Percentiles rank a stretch among this genome's conserved stretches.
These are phyloP conservation scores for Drosophila willistoni DNA, from an alignment of 1,140 invertebrate genomes.

Conservation along the genomic window DNA sequence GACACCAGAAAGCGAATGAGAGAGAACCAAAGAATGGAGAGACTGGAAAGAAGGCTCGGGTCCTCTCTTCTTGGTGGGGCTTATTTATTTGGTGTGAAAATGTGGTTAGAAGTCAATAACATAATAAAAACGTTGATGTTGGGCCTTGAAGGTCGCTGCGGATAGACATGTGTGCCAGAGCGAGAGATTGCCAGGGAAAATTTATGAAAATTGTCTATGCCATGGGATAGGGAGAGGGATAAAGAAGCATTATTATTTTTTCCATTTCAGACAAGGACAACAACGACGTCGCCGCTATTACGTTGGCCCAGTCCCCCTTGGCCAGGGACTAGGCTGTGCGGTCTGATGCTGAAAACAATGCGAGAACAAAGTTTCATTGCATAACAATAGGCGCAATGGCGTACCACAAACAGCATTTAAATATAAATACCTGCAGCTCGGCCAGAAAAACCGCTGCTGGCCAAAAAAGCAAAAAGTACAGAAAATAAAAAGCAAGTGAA, in stretches of 20 bases:
- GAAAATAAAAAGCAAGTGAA: constrained; percentile 43
- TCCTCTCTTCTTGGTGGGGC: not conserved
- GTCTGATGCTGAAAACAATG: constrained; percentile 43
- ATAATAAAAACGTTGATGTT: constrained; percentile 70
- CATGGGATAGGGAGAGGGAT: not conserved
- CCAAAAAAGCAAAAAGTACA: constrained; percentile 44
- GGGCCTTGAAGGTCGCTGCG: constrained; percentile 55
- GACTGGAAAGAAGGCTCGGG: not conserved
- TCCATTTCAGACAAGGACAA: not conserved
- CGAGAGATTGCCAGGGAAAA: constrained; percentile 35
- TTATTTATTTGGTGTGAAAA: constrained; percentile 71
- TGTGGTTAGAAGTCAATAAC: constrained; percentile 79
- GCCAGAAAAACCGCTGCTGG: constrained; percentile 51
- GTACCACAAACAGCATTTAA: constrained; percentile 74
- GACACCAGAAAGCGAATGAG: constrained; percentile 41
- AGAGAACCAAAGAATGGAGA: constrained; percentile 20
- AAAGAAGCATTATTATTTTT: constrained; percentile 6
- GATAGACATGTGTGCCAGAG: constrained; percentile 28
- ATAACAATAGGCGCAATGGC: constrained; percentile 79
- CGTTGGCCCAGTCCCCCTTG: not conserved
- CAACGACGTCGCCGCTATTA: constrained; percentile 1
- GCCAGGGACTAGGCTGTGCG: not conserved
- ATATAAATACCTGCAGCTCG: constrained; percentile 75
- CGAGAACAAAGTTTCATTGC: constrained; percentile 72
- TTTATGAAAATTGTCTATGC: constrained; percentile 58